Percentiles rank a stretch among this genome's conserved stretches.
Evolutionary conservation across 2,888 invertebrate genomes (phyloP).

Genomic region (Eutolmus rufibarbis): DNA sequence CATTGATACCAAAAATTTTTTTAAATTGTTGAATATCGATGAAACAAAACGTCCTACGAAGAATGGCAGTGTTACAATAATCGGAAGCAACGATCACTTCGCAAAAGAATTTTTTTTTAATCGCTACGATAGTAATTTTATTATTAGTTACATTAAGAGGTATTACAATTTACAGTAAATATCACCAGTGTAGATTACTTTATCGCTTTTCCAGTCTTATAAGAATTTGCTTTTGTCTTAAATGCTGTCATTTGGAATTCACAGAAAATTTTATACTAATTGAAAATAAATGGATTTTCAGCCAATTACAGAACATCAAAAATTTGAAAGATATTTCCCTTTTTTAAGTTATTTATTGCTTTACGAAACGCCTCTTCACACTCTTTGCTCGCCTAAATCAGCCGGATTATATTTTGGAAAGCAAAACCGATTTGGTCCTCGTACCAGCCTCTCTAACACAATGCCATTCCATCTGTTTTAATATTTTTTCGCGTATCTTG

Average conservation of each 20-base stretch:
- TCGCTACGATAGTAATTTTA: constrained; percentile 15
- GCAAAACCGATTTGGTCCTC: constrained; percentile 58
- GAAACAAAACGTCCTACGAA: background rate
- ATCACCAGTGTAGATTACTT: constrained; percentile 34
- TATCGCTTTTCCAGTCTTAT: constrained; percentile 37
- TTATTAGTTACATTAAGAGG: constrained; percentile 22
- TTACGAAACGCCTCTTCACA: background rate
- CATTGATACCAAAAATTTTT: background rate
- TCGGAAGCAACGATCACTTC: background rate
- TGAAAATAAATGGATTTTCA: background rate
- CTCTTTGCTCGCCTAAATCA: background rate
- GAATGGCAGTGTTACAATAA: constrained; percentile 30
- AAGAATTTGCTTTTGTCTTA: constrained; percentile 20
- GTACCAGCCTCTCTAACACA: constrained; percentile 56
- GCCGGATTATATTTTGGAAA: background rate
- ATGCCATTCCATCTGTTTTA: constrained; percentile 49
- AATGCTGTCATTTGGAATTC: background rate
- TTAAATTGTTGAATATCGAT: background rate
- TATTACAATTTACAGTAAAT: constrained; percentile 35
- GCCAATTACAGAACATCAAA: background rate
- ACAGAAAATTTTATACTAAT: background rate
- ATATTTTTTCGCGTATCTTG: background rate
- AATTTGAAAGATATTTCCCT: background rate
- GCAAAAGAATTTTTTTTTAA: background rate
- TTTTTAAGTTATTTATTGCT: background rate